phyloP scores from a whole-genome alignment of 2,113 vertebrate species.

The Tyrannus savana region DNA sequence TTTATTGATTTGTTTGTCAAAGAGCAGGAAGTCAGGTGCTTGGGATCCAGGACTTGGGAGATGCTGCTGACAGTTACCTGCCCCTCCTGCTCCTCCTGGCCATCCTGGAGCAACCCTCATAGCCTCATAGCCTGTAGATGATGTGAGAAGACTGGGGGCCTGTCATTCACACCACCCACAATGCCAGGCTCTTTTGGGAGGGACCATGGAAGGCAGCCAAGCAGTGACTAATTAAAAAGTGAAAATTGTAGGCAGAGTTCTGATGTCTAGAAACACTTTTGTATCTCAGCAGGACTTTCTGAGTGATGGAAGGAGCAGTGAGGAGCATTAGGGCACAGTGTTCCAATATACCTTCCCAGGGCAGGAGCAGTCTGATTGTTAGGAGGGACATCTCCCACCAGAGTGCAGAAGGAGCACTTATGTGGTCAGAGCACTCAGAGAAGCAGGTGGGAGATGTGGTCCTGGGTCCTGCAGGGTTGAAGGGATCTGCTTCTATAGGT shows the following conservation, averaged over 20 bases:
- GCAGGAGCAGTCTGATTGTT: neutral
- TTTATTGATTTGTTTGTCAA: slow-evolving; percentile 2
- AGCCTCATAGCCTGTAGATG: too few species aligned
- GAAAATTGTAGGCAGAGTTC: neutral
- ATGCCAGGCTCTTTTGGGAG: neutral
- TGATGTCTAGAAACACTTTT: neutral
- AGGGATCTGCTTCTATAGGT: neutral
- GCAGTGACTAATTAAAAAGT: neutral
- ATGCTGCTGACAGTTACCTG: neutral
- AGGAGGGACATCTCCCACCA: neutral
- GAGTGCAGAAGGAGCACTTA: neutral
- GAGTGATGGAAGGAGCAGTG: neutral
- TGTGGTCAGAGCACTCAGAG: fast-evolving
- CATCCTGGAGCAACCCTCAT: neutral
- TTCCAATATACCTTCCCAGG: neutral
- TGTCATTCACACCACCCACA: neutral
- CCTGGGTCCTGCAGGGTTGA: neutral
- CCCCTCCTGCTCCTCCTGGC: neutral
- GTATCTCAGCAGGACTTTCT: neutral
- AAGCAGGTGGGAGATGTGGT: neutral
- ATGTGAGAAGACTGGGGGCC: neutral
- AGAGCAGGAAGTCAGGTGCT: fast-evolving
- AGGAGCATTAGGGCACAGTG: neutral
- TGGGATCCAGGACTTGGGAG: fast-evolving
- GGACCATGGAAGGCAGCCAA: neutral